phyloP scores from a whole-genome alignment of 2,113 vertebrate species.

The Verasper variegatus region DNA sequence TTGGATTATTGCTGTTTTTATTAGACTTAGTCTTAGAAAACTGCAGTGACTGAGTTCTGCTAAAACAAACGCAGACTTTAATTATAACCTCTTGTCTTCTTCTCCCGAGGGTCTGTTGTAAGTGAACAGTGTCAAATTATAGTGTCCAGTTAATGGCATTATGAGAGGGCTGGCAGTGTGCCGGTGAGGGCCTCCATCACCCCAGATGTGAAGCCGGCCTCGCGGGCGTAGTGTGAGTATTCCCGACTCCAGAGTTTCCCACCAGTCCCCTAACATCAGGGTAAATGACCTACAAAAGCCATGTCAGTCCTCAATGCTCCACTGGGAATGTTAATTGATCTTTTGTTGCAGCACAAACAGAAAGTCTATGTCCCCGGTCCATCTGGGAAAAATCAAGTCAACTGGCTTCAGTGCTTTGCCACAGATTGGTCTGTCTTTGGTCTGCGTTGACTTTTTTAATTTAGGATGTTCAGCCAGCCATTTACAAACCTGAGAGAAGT shows the following conservation, averaged over 20 bases:
- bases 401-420: slow-evolving; percentile 35
- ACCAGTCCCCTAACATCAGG: slow-evolving; percentile 68
- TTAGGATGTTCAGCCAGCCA: slow-evolving; percentile 11
- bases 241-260: slow-evolving; percentile 62
- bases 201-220: slow-evolving; percentile 73
- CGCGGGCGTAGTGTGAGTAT: slow-evolving; percentile 63
- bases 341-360: slow-evolving; percentile 74
- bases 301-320: slow-evolving; percentile 56
- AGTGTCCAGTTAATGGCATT: slow-evolving; percentile 58
- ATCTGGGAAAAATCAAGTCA: slow-evolving; percentile 73
- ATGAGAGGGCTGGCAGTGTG: slow-evolving; percentile 41
- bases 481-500: slow-evolving; percentile 5
- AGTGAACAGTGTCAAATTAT: slow-evolving; percentile 53
- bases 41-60: background rate
- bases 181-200: slow-evolving; percentile 50
- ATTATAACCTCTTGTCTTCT: slow-evolving; percentile 19
- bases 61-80: slow-evolving; percentile 10
- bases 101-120: slow-evolving; percentile 11
- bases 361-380: slow-evolving; percentile 67
- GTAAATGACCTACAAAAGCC: slow-evolving; percentile 70
- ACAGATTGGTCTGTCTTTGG: slow-evolving; percentile 18
- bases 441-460: slow-evolving; percentile 43
- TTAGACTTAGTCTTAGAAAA: background rate
- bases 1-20: background rate
- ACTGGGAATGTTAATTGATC: slow-evolving; percentile 75